phyloP scores from a whole-genome alignment of 2,888 invertebrate genomes.

The Entomobrya proxima region DNA sequence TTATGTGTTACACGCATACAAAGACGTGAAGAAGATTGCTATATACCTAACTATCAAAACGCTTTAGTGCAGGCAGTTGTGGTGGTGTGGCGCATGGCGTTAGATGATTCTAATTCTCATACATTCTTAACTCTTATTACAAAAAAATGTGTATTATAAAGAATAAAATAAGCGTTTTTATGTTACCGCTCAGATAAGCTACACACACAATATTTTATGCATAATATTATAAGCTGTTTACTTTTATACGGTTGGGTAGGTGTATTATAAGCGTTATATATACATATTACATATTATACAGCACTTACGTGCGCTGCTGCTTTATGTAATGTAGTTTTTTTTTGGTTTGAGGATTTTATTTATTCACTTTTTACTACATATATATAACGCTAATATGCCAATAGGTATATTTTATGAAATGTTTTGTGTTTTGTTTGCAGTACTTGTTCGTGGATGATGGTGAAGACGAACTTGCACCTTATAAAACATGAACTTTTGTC shows the following conservation, averaged over 20 bases:
- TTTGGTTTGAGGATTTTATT: slow-evolving; percentile 4
- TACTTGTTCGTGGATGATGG: background rate
- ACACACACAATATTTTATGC: background rate
- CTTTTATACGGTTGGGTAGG: background rate
- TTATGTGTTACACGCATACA: background rate
- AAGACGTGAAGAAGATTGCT: background rate
- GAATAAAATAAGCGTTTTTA: slow-evolving; percentile 8
- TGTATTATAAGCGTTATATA: background rate
- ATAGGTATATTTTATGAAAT: background rate
- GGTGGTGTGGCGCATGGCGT: background rate
- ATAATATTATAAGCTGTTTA: background rate
- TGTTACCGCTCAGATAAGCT: background rate
- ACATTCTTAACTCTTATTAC: background rate
- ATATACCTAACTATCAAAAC: background rate
- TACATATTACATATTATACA: too few species aligned
- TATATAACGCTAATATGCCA: background rate
- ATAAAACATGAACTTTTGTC: slow-evolving; percentile 35
- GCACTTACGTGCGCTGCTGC: background rate
- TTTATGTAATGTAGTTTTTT: background rate
- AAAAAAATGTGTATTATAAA: too few species aligned
- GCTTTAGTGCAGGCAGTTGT: background rate
- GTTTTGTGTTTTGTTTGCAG: background rate
- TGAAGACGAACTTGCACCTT: slow-evolving; percentile 24
- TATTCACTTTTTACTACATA: background rate
- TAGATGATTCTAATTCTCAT: background rate